Evolutionary conservation across 2,797 vertebrate genomes (phyloP).

Genomic region (Schizopygopsis malacanthus): DNA sequence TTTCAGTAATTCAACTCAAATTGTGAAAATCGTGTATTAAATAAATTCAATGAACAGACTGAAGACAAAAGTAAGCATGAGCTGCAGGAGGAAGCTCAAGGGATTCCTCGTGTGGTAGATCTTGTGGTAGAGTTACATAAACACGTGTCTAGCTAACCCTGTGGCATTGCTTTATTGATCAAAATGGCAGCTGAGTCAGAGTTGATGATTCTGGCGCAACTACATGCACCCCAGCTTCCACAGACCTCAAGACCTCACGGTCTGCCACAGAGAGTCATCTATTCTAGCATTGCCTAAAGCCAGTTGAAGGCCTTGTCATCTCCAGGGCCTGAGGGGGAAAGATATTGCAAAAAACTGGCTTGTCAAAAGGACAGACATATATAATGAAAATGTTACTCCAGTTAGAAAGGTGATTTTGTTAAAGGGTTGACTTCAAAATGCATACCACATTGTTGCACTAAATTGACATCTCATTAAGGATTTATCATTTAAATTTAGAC

Average conservation of each 20-base stretch:
- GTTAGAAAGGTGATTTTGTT: constrained; percentile 17
- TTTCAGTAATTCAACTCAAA: too few species aligned
- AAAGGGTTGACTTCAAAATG: constrained; percentile 37
- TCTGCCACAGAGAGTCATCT: constrained; percentile 12
- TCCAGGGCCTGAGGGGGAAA: constrained; percentile 41
- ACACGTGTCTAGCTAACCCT: constrained; percentile 1
- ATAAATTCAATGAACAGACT: too few species aligned
- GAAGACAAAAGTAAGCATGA: not conserved
- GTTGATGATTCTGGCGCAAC: not conserved
- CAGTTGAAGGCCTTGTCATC: constrained; percentile 33
- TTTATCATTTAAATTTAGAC: constrained; percentile 26
- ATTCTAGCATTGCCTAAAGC: constrained; percentile 12
- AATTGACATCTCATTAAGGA: constrained; percentile 11
- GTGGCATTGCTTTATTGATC: constrained; percentile 20
- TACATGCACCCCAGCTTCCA: not conserved
- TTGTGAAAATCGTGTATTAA: too few species aligned
- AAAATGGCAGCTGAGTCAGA: not conserved
- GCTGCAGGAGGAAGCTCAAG: not conserved
- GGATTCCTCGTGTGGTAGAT: not conserved
- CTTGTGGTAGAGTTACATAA: not conserved
- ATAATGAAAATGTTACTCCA: constrained; percentile 5
- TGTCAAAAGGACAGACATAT: constrained; percentile 8
- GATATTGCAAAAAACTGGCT: constrained; percentile 3
- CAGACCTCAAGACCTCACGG: not conserved
- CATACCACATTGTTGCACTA: constrained; percentile 29